Evolutionary conservation across 2,888 invertebrate species (phyloP).

Genomic region (Amiota mariae): DNA sequence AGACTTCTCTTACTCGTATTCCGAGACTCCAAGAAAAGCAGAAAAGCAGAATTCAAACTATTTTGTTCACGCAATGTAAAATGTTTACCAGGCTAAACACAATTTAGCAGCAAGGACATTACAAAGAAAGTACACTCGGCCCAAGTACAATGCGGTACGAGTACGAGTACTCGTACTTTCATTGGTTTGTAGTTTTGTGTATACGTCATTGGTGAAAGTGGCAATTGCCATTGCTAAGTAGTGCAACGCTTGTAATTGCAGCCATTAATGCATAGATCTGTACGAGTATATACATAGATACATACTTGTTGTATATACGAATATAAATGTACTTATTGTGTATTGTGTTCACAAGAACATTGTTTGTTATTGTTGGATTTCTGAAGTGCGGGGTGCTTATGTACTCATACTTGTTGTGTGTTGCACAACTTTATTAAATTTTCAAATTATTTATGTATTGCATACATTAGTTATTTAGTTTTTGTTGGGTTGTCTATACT

Average conservation of each 20-base stretch:
- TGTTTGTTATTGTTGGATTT: slow-evolving; percentile 43
- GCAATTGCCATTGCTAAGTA: slow-evolving; percentile 23
- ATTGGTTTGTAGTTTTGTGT: slow-evolving; percentile 28
- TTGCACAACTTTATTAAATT: slow-evolving; percentile 23
- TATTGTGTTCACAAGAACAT: slow-evolving; percentile 36
- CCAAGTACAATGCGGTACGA: slow-evolving; percentile 14
- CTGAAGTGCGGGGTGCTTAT: slow-evolving; percentile 18
- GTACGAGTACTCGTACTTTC: slow-evolving; percentile 28
- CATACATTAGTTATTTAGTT: background rate
- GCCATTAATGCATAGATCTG: slow-evolving; percentile 11
- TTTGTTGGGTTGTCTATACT: background rate
- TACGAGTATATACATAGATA: too few species aligned
- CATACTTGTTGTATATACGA: too few species aligned
- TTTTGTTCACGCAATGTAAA: slow-evolving; percentile 66
- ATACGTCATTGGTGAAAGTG: slow-evolving; percentile 24
- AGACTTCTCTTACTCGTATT: background rate
- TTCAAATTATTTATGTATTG: slow-evolving; percentile 24
- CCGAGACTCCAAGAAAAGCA: background rate
- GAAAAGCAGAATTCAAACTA: slow-evolving; percentile 50
- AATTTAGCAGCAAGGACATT: slow-evolving; percentile 13
- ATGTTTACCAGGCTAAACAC: slow-evolving; percentile 48
- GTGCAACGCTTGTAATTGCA: slow-evolving; percentile 21
- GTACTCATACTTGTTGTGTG: background rate
- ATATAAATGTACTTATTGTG: background rate
- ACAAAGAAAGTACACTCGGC: slow-evolving; percentile 8